Conservation (phyloP, 2,113 vertebrate species). For the Hippocampus mohnikei region DNA sequence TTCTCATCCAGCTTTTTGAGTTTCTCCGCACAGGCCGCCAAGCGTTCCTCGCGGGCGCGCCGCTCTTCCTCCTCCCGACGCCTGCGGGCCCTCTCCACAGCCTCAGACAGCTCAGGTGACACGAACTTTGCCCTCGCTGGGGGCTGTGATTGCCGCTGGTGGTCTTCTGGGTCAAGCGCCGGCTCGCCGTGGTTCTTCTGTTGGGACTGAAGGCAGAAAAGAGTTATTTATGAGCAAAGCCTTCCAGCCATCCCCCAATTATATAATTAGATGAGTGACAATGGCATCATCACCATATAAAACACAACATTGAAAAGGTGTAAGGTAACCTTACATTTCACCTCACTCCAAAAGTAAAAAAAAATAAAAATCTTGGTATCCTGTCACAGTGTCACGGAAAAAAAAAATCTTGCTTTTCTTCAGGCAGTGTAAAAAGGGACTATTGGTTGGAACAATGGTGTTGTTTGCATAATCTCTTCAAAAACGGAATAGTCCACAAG, state of each 20-base stretch:
- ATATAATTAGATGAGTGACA: too few relatives aligned
- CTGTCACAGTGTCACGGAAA: too few relatives aligned
- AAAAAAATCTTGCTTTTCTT: too few relatives aligned
- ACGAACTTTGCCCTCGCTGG: slow-evolving; percentile 84
- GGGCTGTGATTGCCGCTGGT: slow-evolving; percentile 63
- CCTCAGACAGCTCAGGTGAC: slow-evolving; percentile 88
- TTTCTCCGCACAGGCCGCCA: slow-evolving; percentile 93
- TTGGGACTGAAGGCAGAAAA: slow-evolving; percentile 31
- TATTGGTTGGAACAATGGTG: background rate
- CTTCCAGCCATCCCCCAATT: background rate
- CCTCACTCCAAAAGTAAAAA: too few relatives aligned
- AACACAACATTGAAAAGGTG: background rate
- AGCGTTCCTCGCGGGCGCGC: slow-evolving; percentile 85
- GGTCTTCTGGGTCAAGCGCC: slow-evolving; percentile 82
- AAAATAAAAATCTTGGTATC: too few relatives aligned
- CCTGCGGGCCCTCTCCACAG: slow-evolving; percentile 87
- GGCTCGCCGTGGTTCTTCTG: slow-evolving; percentile 83
- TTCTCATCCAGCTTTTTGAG: slow-evolving; percentile 96
- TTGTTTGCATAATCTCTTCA: background rate
- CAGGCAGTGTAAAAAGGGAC: background rate
- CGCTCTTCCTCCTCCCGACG: slow-evolving; percentile 93
- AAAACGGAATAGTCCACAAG: background rate
- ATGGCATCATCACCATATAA: background rate
- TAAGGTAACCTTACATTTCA: too few relatives aligned
- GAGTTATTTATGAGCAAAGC: background rate